A percentile compares a stretch with the other conserved stretches of the same genome.
Conservation (phyloP, 2,113 vertebrate genomes). For the Rhegmatorhina hoffmannsi region DNA sequence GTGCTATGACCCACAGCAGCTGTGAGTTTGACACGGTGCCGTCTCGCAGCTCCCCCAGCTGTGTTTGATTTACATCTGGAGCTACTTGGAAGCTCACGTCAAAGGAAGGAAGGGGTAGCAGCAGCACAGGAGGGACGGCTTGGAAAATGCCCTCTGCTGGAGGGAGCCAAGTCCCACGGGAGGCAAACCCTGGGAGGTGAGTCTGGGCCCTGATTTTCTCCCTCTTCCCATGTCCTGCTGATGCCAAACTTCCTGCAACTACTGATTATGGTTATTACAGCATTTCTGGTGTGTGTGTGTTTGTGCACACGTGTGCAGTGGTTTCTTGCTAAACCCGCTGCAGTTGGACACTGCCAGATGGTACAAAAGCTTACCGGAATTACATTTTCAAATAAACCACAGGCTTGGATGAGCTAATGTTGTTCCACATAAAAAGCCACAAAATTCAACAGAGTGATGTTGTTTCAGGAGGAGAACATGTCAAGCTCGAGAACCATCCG, state of each 20-base stretch:
- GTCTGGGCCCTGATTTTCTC: neutral
- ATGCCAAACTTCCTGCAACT: neutral
- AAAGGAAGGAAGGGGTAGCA: neutral
- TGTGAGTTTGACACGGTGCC: neutral
- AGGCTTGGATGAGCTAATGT: constrained; percentile 79
- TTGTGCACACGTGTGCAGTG: constrained; percentile 53
- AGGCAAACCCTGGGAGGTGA: neutral
- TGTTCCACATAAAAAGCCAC: constrained; percentile 78
- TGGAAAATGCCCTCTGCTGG: constrained; percentile 19
- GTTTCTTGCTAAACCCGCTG: constrained; percentile 49
- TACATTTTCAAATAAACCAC: constrained; percentile 83
- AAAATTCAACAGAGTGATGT: constrained; percentile 75
- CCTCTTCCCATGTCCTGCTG: neutral
- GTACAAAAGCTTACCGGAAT: constrained; percentile 79
- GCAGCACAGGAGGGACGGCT: accelerated
- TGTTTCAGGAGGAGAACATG: constrained; percentile 71
- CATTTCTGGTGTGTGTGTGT: constrained; percentile 49
- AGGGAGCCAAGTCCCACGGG: neutral
- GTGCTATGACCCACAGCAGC: neutral
- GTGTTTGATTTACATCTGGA: constrained; percentile 23
- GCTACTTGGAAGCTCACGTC: neutral
- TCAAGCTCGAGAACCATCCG: constrained; percentile 47
- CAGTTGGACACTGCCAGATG: constrained; percentile 70
- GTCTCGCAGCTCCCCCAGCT: constrained; percentile 15
- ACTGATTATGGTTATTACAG: neutral